phyloP scores from a whole-genome alignment of 2,888 invertebrate species.

The Zeuzera pyrina region DNA sequence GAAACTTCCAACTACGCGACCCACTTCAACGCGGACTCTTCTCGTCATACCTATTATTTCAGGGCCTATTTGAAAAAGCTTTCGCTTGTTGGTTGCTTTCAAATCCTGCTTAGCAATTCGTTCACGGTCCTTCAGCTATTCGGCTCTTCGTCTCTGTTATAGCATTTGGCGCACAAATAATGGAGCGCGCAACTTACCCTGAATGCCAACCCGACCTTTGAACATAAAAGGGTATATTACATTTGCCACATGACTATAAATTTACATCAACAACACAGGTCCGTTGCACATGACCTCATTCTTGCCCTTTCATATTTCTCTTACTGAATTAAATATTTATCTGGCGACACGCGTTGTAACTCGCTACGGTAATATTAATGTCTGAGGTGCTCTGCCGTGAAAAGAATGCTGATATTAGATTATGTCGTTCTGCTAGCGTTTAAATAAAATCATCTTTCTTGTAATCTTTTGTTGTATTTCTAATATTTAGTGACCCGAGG shows the following conservation, averaged over 20 bases:
- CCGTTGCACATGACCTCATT: too few species aligned
- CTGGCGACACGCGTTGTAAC: background rate
- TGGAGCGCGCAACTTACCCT: constrained; percentile 14
- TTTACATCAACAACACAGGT: too few species aligned
- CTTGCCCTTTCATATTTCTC: too few species aligned
- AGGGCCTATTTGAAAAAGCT: constrained; percentile 28
- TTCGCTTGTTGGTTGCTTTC: constrained; percentile 29
- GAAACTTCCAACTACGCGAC: constrained; percentile 4
- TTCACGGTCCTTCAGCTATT: constrained; percentile 24
- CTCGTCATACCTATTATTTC: constrained; percentile 37
- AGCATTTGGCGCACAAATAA: constrained; percentile 14
- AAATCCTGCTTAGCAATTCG: constrained; percentile 32
- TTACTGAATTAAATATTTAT: background rate
- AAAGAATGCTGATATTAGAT: constrained; percentile 13
- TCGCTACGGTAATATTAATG: too few species aligned
- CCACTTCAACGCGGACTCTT: constrained; percentile 5
- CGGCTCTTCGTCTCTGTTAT: constrained; percentile 13
- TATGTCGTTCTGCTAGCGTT: constrained; percentile 7
- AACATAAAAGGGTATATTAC: background rate
- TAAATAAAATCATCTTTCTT: too few species aligned
- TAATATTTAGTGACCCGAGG: too few species aligned
- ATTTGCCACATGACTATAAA: too few species aligned
- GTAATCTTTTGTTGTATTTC: too few species aligned
- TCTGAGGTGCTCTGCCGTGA: constrained; percentile 7
- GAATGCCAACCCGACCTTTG: constrained; percentile 1